Evolutionary conservation across 2,113 vertebrate species (phyloP).

Genomic region (Coptodon bakossiorum): DNA sequence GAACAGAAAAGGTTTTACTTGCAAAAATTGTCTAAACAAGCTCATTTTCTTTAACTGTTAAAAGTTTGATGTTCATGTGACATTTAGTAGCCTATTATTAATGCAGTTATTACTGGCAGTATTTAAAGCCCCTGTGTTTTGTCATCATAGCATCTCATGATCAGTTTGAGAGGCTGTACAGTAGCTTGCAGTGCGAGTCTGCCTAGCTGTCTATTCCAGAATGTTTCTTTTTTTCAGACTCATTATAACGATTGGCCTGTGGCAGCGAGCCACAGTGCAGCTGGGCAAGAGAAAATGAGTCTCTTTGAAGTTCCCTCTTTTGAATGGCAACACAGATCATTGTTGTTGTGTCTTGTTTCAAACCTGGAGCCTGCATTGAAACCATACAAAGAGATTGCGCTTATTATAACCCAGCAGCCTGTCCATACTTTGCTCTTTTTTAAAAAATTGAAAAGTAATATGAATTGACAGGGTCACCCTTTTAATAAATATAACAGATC

Average conservation of each 20-base stretch:
- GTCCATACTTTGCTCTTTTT: neutral
- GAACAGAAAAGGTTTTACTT: neutral
- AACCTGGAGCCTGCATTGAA: constrained; percentile 30
- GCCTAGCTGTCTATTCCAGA: constrained; percentile 5
- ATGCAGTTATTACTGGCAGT: neutral
- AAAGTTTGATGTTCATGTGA: neutral
- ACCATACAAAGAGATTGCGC: neutral
- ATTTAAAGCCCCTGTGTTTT: neutral
- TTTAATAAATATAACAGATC: neutral
- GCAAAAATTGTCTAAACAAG: neutral
- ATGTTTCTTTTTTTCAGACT: neutral
- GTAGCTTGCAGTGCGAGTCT: neutral
- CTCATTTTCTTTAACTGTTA: neutral
- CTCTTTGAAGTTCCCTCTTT: constrained; percentile 54
- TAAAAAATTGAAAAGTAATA: neutral
- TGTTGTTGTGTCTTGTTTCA: constrained; percentile 33
- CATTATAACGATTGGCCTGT: constrained; percentile 50
- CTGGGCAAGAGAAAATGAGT: constrained; percentile 40
- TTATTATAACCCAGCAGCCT: constrained; percentile 4
- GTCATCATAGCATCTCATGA: neutral
- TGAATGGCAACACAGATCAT: constrained; percentile 34
- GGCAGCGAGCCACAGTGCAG: constrained; percentile 39
- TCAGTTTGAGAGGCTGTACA: neutral
- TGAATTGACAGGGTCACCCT: neutral
- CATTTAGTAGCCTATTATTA: neutral